These are phyloP conservation scores for Thereuonema tuberculata DNA, from an alignment of 1,140 invertebrate species.

Conservation along the genomic window DNA sequence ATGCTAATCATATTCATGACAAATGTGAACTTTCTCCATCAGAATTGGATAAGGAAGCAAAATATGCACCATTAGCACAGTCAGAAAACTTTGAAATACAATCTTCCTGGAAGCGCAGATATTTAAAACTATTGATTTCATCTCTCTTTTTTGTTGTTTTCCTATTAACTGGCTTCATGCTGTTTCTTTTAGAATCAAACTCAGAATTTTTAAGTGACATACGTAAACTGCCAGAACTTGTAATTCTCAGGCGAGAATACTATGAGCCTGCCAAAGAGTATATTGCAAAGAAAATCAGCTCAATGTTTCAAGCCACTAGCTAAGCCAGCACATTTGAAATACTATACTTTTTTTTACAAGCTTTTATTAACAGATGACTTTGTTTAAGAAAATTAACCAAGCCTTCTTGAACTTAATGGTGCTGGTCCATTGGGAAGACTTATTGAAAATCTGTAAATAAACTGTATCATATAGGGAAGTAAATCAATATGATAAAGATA, in stretches of 20 bases:
- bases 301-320: background rate
- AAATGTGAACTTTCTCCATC: background rate
- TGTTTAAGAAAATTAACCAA: too few relatives aligned
- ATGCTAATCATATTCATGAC: background rate
- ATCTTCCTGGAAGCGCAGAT: background rate
- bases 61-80: background rate
- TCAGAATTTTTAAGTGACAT: slow-evolving; percentile 49
- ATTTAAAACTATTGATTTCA: background rate
- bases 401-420: too few relatives aligned
- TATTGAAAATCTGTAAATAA: too few relatives aligned
- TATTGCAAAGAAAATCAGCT: slow-evolving; percentile 14
- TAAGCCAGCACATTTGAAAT: too few relatives aligned
- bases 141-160: background rate
- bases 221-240: slow-evolving; percentile 60
- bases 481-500: too few relatives aligned
- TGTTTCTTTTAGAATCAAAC: slow-evolving; percentile 42
- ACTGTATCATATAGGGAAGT: too few relatives aligned
- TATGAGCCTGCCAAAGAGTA: slow-evolving; percentile 66
- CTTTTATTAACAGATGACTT: too few relatives aligned
- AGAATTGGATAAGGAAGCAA: background rate
- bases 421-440: too few relatives aligned
- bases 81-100: background rate
- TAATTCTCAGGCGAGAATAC: slow-evolving; percentile 58
- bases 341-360: too few relatives aligned
- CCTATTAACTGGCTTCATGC: slow-evolving; percentile 20